Base-by-base conservation (phyloP, 2,113 vertebrate genomes). In the Solea solea region DNA sequence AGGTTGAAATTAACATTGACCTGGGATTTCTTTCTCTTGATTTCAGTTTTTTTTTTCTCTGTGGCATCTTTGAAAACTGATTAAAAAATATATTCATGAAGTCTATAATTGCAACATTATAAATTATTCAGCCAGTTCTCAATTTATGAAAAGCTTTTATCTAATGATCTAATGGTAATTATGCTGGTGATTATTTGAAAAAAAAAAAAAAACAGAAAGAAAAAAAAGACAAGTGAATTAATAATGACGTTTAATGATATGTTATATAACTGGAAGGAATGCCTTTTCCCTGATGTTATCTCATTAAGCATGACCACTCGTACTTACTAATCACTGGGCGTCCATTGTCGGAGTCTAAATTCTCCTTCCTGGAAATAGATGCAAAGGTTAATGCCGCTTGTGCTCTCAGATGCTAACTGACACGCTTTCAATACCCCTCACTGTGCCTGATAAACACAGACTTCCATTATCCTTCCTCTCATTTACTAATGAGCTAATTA, bases 401-500 rank as follows among this genome's bases (percentile, higher is more conserved):
- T 44, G 61, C 41, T 76, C 65, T 72, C 59, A 66, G 56, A 69
- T 0, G 21, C 64, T 48, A 27, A 72, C 27, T 10, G 50, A 44
- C 69, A 77, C 50, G 69, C 76, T 40, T 48, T 45, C 64, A 16
- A 15, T 71, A 48, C 16, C 0, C 66, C 62, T 79, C 45, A 50
- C 52, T 4, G 9, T 61, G 34, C 39, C 58, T 2, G 5, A 4
- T 40, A 66, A 66, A 44, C 55, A 27, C 73, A 73, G 64, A 53
- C 69, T 76, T 59, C 25, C 60, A 61, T 83, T 82, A 87, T 80
- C 60, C 54, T 55, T 80, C 64, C 63, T 71, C 60, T 73, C 54
- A 58, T 71, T 73, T 64, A 48, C 67, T 76, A 88, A 82, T 86
- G 71, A 82, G 68, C 65, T 77, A 82, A 89, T 89, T 88, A 88